A percentile compares a stretch with the other conserved stretches of the same genome.
Evolutionary conservation across 2,113 vertebrate genomes (phyloP).

Genomic region (Ciconia stormi): DNA sequence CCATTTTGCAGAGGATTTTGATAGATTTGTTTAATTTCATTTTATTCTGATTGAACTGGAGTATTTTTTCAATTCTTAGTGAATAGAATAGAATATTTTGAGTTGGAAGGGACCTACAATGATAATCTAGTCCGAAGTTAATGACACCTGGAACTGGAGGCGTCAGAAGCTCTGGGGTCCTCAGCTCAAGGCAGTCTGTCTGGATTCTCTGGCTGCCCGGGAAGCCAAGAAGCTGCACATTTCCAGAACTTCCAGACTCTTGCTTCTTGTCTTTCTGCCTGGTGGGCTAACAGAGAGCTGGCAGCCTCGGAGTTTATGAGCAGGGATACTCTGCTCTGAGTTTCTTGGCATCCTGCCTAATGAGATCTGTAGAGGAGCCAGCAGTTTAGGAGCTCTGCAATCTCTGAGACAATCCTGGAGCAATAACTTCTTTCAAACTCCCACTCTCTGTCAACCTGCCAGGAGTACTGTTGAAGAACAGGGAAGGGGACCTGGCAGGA

Average conservation of each 20-base stretch:
- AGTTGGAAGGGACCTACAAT: neutral
- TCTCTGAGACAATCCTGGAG: conserved; percentile 45
- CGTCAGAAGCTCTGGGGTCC: neutral
- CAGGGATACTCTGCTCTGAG: conserved; percentile 1
- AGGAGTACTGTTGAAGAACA: conserved; percentile 32
- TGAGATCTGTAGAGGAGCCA: conserved; percentile 53
- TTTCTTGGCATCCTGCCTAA: conserved; percentile 62
- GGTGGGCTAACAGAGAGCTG: conserved; percentile 16
- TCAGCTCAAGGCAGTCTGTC: neutral
- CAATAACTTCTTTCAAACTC: conserved; percentile 54
- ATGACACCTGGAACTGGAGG: neutral
- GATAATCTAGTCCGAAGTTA: neutral
- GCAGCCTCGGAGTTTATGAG: conserved; percentile 10
- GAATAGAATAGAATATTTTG: neutral
- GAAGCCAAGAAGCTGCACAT: neutral
- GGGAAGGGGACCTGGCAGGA: conserved; percentile 42
- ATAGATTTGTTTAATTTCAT: neutral
- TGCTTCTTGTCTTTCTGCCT: neutral
- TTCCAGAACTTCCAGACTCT: conserved; percentile 11
- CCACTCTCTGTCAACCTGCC: conserved; percentile 59
- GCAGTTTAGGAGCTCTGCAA: conserved; percentile 23
- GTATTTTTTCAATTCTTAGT: neutral
- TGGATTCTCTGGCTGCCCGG: neutral
- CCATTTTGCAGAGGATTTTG: neutral
- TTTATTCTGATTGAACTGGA: neutral